Evolutionary conservation across 2,797 vertebrate species (phyloP).

Genomic region (Syngnathus rostellatus): DNA sequence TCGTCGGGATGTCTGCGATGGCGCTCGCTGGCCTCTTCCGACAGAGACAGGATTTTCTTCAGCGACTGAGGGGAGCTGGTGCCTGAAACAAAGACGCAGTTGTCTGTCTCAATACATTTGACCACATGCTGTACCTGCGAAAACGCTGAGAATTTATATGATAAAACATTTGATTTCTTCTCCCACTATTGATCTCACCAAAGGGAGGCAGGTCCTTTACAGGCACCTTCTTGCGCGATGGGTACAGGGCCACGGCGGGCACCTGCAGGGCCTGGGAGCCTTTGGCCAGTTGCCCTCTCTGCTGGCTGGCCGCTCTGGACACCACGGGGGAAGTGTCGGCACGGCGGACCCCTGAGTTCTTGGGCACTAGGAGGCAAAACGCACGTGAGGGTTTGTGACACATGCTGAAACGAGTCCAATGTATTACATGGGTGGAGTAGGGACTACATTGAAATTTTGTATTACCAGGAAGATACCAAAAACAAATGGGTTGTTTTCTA

Average conservation of each 20-base stretch:
- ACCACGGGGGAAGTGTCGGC: conserved; percentile 92
- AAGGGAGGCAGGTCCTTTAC: conserved; percentile 95
- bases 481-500: too few species aligned
- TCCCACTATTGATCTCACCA: conserved; percentile 71
- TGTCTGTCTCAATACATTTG: not conserved
- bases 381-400: not conserved
- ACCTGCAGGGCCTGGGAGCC: conserved; percentile 84
- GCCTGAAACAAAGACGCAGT: conserved; percentile 58
- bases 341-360: conserved; percentile 82
- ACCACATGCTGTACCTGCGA: not conserved
- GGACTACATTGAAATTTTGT: too few species aligned
- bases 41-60: conserved; percentile 98
- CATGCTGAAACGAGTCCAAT: not conserved
- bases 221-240: conserved; percentile 92
- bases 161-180: not conserved
- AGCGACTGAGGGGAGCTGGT: conserved; percentile 96
- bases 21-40: conserved; percentile 86
- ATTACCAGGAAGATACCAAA: too few species aligned
- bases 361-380: conserved; percentile 74
- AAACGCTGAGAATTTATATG: not conserved
- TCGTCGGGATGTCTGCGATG: conserved; percentile 87
- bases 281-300: conserved; percentile 79
- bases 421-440: too few species aligned
- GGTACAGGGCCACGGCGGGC: conserved; percentile 87
- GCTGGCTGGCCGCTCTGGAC: conserved; percentile 81